phyloP scores from a whole-genome alignment of 2,797 vertebrate genomes.

The Ficedula albicollis region DNA sequence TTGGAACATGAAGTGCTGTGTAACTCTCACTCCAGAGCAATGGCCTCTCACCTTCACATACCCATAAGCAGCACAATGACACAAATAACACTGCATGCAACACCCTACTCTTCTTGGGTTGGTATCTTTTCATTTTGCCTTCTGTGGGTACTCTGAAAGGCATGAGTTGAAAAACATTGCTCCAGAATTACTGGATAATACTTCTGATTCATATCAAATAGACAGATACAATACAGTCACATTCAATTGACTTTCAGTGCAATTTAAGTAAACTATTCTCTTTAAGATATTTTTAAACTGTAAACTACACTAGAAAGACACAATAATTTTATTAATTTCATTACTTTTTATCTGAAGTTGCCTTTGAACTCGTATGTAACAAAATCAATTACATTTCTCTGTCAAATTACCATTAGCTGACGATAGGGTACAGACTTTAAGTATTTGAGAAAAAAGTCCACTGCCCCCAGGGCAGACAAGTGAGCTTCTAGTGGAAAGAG shows the following conservation, averaged over 20 bases:
- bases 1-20: constrained; percentile 14
- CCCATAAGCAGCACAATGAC: not conserved
- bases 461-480: not conserved
- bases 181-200: constrained; percentile 26
- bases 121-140: not conserved
- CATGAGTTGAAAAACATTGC: not conserved
- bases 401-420: not conserved
- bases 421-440: not conserved
- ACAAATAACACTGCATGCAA: not conserved
- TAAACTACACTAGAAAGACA: not conserved
- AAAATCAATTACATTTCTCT: not conserved
- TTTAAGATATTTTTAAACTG: not conserved
- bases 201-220: not conserved
- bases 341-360: not conserved
- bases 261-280: not conserved
- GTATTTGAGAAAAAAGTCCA: not conserved
- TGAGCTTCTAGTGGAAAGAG: not conserved
- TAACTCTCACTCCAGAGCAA: constrained; percentile 4
- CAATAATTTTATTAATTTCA: not conserved
- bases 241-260: not conserved
- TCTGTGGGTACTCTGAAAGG: not conserved
- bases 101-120: not conserved
- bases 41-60: not conserved
- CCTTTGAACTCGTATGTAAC: not conserved
- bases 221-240: not conserved